Conservation (phyloP, 2,113 vertebrate genomes). For the Oryzias javanicus region DNA sequence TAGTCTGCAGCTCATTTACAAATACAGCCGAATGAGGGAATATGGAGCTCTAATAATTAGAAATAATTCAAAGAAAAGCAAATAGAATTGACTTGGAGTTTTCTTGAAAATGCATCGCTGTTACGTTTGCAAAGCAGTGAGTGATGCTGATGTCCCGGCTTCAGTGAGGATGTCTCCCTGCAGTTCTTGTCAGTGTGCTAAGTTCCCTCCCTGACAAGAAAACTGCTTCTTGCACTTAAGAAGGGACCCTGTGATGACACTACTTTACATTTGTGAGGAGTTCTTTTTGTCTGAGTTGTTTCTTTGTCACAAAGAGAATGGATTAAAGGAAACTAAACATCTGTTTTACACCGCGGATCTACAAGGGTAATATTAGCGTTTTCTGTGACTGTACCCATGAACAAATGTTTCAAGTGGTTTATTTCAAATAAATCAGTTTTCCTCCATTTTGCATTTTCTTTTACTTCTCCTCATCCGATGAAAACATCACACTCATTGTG, state of each 20-base stretch:
- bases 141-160: too few relatives aligned
- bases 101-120: too few relatives aligned
- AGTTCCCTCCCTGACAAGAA: too few relatives aligned
- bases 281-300: background rate
- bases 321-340: background rate
- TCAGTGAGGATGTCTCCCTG: too few relatives aligned
- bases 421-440: slow-evolving; percentile 42
- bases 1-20: too few relatives aligned
- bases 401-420: background rate
- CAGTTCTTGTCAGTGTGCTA: too few relatives aligned
- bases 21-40: too few relatives aligned
- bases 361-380: background rate
- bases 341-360: slow-evolving; percentile 17
- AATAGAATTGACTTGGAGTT: too few relatives aligned
- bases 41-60: too few relatives aligned
- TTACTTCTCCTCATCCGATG: background rate
- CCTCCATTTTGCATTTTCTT: background rate
- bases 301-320: slow-evolving; percentile 4
- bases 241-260: background rate
- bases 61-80: too few relatives aligned
- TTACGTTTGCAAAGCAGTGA: too few relatives aligned
- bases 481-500: background rate
- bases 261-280: background rate
- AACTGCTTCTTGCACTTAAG: too few relatives aligned
- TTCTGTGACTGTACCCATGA: slow-evolving; percentile 14